Conservation (phyloP, 2,113 vertebrate genomes). For the Antigone vipio region DNA sequence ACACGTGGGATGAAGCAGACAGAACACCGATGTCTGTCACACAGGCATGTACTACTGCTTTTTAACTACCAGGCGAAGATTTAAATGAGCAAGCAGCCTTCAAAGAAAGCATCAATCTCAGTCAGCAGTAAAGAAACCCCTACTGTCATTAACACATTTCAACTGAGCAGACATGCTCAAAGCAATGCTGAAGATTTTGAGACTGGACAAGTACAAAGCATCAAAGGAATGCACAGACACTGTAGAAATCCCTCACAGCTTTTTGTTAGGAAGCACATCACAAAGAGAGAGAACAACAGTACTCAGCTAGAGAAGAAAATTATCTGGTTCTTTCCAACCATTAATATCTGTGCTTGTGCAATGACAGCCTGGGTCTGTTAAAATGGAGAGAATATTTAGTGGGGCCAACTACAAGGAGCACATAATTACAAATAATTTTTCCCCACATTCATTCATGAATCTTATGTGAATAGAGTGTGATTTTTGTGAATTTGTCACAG, state of each 20-base stretch:
- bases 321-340: not conserved
- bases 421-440: not conserved
- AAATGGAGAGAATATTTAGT: not conserved
- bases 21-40: not conserved
- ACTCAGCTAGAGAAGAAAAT: not conserved
- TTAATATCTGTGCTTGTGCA: not conserved
- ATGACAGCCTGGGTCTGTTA: not conserved
- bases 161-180: not conserved
- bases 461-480: not conserved
- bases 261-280: not conserved
- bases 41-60: not conserved
- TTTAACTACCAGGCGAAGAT: constrained; percentile 12
- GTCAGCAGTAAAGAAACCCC: not conserved
- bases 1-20: not conserved
- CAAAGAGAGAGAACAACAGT: not conserved
- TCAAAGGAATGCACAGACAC: not conserved
- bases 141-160: not conserved
- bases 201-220: not conserved
- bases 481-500: not conserved
- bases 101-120: not conserved
- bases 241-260: not conserved
- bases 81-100: constrained; percentile 37
- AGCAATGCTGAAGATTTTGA: not conserved
- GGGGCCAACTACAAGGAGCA: not conserved
- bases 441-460: not conserved